Conservation (phyloP, 2,113 vertebrate genomes). For the Spea multiplicata region DNA sequence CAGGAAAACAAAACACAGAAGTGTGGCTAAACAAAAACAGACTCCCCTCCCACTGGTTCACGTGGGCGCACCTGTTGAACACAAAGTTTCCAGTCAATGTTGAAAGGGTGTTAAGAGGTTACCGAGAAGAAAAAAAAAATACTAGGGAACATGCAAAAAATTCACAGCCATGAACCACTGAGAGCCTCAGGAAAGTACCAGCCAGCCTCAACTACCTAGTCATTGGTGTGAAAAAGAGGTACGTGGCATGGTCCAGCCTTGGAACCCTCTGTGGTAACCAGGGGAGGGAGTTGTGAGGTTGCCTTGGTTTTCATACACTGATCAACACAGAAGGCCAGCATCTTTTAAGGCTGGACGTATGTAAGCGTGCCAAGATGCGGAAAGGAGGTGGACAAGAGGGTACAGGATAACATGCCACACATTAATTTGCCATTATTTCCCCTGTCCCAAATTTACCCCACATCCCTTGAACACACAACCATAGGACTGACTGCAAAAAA, state of each 20-base stretch:
- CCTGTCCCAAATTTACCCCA: conserved; percentile 22
- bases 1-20: conserved; percentile 21
- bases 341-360: conserved; percentile 35
- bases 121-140: conserved; percentile 17
- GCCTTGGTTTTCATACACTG: conserved; percentile 44
- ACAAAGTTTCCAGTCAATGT: conserved; percentile 28
- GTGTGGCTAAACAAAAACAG: not conserved
- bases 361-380: conserved; percentile 27
- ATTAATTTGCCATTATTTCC: not conserved
- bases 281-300: conserved; percentile 45
- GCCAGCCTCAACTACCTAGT: conserved; percentile 11
- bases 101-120: conserved; percentile 5
- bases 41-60: conserved; percentile 47
- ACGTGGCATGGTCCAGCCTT: conserved; percentile 27
- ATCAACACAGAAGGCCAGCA: conserved; percentile 39
- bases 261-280: conserved; percentile 31
- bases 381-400: conserved; percentile 6
- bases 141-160: conserved; percentile 42
- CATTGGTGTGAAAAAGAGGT: conserved; percentile 14
- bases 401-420: conserved; percentile 12
- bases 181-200: conserved; percentile 32
- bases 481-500: conserved; percentile 5
- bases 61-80: conserved; percentile 52
- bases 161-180: conserved; percentile 44
- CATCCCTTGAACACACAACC: conserved; percentile 21